Evolutionary conservation across 2,113 vertebrate genomes (phyloP).

Genomic region (Ariopsis seemanni): DNA sequence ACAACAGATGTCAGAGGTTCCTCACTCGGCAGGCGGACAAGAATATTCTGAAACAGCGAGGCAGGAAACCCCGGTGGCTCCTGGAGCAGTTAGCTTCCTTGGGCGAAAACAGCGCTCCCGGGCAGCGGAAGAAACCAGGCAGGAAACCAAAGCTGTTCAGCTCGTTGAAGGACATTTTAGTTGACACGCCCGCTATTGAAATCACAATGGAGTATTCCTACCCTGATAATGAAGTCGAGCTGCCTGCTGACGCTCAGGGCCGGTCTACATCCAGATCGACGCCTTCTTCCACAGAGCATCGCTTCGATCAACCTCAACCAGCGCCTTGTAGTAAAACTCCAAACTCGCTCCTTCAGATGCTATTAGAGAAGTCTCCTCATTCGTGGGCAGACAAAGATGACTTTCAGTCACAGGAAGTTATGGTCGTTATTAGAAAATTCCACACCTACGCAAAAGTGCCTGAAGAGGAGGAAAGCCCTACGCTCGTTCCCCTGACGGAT

Average conservation of each 20-base stretch:
- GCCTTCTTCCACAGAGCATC: conserved; percentile 46
- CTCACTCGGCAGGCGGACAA: conserved; percentile 67
- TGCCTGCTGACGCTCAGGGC: conserved; percentile 58
- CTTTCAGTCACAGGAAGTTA: conserved; percentile 57
- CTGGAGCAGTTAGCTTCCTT: conserved; percentile 68
- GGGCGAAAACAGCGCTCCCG: conserved; percentile 55
- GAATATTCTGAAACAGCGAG: conserved; percentile 67
- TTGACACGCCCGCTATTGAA: conserved; percentile 47
- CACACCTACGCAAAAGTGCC: conserved; percentile 67
- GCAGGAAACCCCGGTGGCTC: conserved; percentile 72
- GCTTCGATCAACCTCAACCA: not conserved
- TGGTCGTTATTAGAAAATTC: conserved; percentile 61
- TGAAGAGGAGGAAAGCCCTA: conserved; percentile 58
- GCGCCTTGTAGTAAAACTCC: not conserved
- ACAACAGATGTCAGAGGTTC: conserved; percentile 61
- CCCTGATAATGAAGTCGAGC: conserved; percentile 74
- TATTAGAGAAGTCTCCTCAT: conserved; percentile 21
- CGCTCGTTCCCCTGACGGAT: conserved; percentile 36
- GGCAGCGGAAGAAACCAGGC: conserved; percentile 57
- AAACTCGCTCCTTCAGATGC: not conserved
- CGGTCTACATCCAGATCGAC: conserved; percentile 52
- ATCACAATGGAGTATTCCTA: conserved; percentile 70
- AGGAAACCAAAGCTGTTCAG: conserved; percentile 52
- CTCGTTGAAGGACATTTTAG: conserved; percentile 24
- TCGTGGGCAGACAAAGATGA: conserved; percentile 58